A percentile compares a stretch with the other conserved stretches of the same genome.
Conservation (phyloP, 2,888 invertebrate genomes). For the Pollenia griseotomentosa region DNA sequence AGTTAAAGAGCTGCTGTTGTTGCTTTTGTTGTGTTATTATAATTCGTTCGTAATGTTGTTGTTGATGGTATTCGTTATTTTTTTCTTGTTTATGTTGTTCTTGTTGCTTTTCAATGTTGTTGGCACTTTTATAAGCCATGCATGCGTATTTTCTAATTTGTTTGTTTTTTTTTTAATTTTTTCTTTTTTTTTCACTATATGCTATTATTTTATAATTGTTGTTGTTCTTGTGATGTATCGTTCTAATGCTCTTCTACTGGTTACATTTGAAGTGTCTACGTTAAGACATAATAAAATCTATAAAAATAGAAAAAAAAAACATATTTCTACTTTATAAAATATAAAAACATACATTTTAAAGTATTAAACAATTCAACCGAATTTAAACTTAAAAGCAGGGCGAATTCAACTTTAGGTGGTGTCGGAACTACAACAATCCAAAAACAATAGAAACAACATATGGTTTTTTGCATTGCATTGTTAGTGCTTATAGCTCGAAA, state of each 20-base stretch:
- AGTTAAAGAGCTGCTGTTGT: constrained; percentile 60
- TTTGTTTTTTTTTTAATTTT: not conserved
- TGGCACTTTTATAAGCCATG: constrained; percentile 71
- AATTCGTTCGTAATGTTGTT: constrained; percentile 35
- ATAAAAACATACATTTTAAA: not conserved
- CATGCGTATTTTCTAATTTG: constrained; percentile 59
- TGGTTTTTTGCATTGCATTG: too few relatives aligned
- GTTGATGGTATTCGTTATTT: constrained; percentile 26
- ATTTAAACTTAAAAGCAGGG: not conserved
- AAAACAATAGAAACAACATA: too few relatives aligned
- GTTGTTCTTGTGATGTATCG: constrained; percentile 54
- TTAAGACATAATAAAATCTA: not conserved
- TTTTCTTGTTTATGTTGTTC: constrained; percentile 10
- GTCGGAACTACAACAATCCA: too few relatives aligned
- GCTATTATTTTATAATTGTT: constrained; percentile 30
- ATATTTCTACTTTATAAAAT: constrained; percentile 2
- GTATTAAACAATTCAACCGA: not conserved
- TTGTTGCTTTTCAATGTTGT: constrained; percentile 60
- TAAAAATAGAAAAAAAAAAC: not conserved
- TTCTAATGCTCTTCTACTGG: constrained; percentile 58
- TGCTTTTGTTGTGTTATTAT: constrained; percentile 47
- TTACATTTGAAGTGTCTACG: constrained; percentile 32
- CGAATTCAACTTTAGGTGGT: too few relatives aligned
- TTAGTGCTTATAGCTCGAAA: too few relatives aligned
- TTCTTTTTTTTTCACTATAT: constrained; percentile 1